Conservation (phyloP, 30 jellyfish, hydroid and myxozoan genomes). For the Phacellophora camtschatica region DNA sequence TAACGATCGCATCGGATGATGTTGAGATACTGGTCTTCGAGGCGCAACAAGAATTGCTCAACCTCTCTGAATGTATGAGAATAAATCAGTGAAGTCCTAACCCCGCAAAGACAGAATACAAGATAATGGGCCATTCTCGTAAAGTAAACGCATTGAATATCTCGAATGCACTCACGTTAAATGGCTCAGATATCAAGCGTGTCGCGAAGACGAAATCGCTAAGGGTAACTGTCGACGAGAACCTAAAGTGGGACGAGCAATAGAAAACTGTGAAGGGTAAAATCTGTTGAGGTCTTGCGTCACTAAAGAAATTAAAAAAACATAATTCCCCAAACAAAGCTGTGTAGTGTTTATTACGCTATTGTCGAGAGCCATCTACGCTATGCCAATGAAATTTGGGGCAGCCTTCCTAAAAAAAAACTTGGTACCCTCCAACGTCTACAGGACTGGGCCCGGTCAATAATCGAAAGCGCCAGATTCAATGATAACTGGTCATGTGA, state of each 20-base stretch:
- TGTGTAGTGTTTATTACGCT: constrained; percentile 17
- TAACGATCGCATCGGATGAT: no score
- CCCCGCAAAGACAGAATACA: background rate
- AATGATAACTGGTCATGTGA: background rate
- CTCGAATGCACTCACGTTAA: background rate
- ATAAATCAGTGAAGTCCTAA: background rate
- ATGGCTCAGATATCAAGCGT: background rate
- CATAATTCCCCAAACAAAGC: constrained; percentile 8
- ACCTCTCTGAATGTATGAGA: background rate
- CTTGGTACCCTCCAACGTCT: background rate
- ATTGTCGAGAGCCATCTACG: constrained; percentile 31
- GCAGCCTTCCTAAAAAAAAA: constrained; percentile 5
- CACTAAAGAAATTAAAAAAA: constrained; percentile 7
- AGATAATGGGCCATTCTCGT: background rate
- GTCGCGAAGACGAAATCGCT: background rate
- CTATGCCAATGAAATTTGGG: constrained; percentile 9
- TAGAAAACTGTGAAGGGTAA: constrained; percentile 11
- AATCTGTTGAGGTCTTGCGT: constrained; percentile 1
- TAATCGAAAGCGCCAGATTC: background rate
- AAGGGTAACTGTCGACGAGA: constrained; percentile 10
- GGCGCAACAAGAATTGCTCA: background rate
- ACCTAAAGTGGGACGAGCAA: constrained; percentile 26
- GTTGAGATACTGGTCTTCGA: background rate
- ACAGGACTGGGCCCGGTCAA: constrained; percentile 1
- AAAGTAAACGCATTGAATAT: background rate